These are phyloP conservation scores for Rhabditoides inermis DNA, from an alignment of 2,888 invertebrate species.

Conservation along the genomic window DNA sequence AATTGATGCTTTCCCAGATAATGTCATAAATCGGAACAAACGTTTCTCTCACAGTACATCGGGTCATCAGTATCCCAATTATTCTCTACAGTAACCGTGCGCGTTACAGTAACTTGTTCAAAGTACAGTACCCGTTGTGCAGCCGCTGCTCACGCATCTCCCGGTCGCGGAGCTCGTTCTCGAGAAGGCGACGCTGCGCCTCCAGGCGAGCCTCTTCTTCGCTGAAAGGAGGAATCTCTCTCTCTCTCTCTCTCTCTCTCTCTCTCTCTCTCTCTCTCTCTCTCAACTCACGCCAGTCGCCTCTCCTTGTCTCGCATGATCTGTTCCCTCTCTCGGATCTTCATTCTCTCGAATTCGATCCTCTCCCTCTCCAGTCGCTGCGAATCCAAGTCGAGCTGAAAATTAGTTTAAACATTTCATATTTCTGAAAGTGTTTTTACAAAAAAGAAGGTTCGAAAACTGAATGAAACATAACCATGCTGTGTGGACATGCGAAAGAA, in stretches of 20 bases:
- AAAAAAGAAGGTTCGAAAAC: not conserved
- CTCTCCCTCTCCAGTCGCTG: constrained; percentile 48
- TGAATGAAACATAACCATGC: not conserved
- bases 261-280: not conserved
- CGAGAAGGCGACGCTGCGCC: constrained; percentile 32
- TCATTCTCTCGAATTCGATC: constrained; percentile 47
- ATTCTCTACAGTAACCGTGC: too few relatives aligned
- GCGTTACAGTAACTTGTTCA: too few relatives aligned
- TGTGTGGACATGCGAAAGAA: not conserved
- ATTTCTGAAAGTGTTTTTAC: not conserved
- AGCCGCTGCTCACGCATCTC: too few relatives aligned
- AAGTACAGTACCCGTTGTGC: too few relatives aligned
- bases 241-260: too few relatives aligned
- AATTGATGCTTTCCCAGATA: too few relatives aligned
- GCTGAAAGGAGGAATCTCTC: constrained; percentile 14
- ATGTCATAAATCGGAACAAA: too few relatives aligned
- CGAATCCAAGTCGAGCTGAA: constrained; percentile 48
- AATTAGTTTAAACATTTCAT: not conserved
- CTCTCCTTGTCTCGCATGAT: constrained; percentile 42
- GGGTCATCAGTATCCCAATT: too few relatives aligned
- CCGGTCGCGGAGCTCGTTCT: constrained; percentile 22
- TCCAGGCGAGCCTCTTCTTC: constrained; percentile 39
- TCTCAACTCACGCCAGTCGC: constrained; percentile 18
- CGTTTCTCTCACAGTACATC: too few relatives aligned
- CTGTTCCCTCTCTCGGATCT: constrained; percentile 44